These are phyloP conservation scores for Ceratitis capitata DNA, from an alignment of 1,140 invertebrate genomes.

Conservation along the genomic window DNA sequence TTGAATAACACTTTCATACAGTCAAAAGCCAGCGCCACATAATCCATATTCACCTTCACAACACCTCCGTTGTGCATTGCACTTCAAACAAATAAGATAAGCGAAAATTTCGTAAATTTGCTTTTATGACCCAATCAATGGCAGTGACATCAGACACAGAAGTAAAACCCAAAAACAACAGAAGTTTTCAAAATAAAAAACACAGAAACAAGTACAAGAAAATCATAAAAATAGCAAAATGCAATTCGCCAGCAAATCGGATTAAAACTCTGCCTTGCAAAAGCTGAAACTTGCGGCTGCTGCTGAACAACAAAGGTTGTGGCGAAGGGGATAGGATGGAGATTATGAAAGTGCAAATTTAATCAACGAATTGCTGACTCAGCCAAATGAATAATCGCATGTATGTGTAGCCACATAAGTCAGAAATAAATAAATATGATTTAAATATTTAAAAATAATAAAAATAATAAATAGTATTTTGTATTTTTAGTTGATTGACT, in stretches of 20 bases:
- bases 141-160: not conserved
- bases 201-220: not conserved
- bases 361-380: not conserved
- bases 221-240: not conserved
- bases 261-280: not conserved
- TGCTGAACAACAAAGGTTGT: not conserved
- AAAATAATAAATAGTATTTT: too few relatives aligned
- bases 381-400: constrained; percentile 4
- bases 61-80: not conserved
- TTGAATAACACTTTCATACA: not conserved
- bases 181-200: not conserved
- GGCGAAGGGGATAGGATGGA: not conserved
- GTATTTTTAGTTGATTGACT: not conserved
- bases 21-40: not conserved
- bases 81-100: not conserved
- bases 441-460: not conserved
- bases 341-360: not conserved
- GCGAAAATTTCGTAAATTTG: not conserved
- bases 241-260: not conserved
- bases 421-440: not conserved
- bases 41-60: too few relatives aligned
- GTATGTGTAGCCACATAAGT: not conserved
- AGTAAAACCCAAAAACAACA: not conserved
- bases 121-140: not conserved
- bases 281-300: not conserved